Evolutionary conservation across 1,140 invertebrate species (phyloP), one percentile per base, ranked within the genome.

Genomic region (Drosophila aff.): DNA sequence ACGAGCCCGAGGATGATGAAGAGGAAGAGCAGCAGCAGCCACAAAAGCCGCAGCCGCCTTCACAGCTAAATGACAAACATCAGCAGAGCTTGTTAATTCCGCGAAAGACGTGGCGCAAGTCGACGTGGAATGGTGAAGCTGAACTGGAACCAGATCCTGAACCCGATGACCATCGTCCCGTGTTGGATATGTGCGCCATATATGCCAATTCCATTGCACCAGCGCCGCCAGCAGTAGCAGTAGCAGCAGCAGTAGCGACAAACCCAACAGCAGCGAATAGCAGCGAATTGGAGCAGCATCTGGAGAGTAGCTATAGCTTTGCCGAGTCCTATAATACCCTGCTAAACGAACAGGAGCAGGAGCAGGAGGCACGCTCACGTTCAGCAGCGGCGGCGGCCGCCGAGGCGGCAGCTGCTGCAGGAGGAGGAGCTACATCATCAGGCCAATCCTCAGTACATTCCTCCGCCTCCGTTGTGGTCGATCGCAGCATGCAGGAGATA

Each of bases 261-360:
- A 69, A 38, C 40, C 11, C 63, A 2, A 28, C 28, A 28, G 15
- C 50, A 23, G 44, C 28, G 44, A 0, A 21, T 21, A 52, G 40
- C 21, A 52, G 40, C 21, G 62, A 58, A 6, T 16, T 85, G 58
- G 64, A 77, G 4, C 66, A 71, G 47, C 63, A 89, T 23, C 40
- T 90, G 65, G 81, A 76, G 53, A 79, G 85, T 16, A 79, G 53
- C 43, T 89, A 85, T 23, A 92, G 81, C 47, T 93, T 93, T 66
- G 91, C 91, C 23, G 92, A 93, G 36, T 93, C 92, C 0, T 93
- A 93, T 33, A 92, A 93, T 31, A 65, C 90, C 13, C 61, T 93
- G 47, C 72, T 93, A 0, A 85, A 81, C 36, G 81, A 91, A 15
- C 82, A 80, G 55, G 63, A 80, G 23, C 23, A 23, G 41, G 63